Evolutionary conservation across 1,140 invertebrate species (phyloP), one percentile per base, ranked within the genome.

Genomic region (Leptopilina clavipes): DNA sequence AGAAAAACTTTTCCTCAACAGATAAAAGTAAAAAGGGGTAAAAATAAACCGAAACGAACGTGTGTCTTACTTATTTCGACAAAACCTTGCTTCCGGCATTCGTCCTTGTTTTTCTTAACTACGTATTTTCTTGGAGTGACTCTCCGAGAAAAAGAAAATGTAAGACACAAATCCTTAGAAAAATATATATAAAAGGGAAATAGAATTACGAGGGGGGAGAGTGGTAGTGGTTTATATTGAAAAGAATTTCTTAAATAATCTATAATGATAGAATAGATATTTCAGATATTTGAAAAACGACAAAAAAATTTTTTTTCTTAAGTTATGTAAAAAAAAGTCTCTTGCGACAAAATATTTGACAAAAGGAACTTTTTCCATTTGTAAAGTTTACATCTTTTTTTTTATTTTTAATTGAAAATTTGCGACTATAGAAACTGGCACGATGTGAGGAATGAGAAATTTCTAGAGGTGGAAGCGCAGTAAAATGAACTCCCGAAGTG

Each of bases 401-500:
- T 56, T 22, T 40, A 40, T 56, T 22, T 65, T 65, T 14, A 65
- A 65, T 65, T 22, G 22, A 14, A 65, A 65, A 65, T 65, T 65
- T 31, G 56, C 10, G 56, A 65, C 56, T 65, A 10, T 12, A 59
- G 7, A 18, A 19, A 22, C 25, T 31, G 25, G 56, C 9, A 11
- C 56, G 22, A 22, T 25, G 10, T 9, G 8, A 25, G 19, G 22
- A 65, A 65, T 65, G 19, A 14, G 56, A 65, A 65, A 31, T 65
- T 31, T 22, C 11, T 65, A 14, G 14, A 54, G 48, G 17, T n/a
- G 9, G n/a, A 54, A 54, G 22, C 9, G 22, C 19, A 65, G 19
- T 65, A 65, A 65, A 65, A 65, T 65, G 56, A 65, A 65, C 19
- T 65, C 56, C 56, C 56, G 19, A 65, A 65, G 56, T 65, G 56